Conservation (phyloP, 92 coral and sea anemone genomes). For the Phymanthus crucifer region DNA sequence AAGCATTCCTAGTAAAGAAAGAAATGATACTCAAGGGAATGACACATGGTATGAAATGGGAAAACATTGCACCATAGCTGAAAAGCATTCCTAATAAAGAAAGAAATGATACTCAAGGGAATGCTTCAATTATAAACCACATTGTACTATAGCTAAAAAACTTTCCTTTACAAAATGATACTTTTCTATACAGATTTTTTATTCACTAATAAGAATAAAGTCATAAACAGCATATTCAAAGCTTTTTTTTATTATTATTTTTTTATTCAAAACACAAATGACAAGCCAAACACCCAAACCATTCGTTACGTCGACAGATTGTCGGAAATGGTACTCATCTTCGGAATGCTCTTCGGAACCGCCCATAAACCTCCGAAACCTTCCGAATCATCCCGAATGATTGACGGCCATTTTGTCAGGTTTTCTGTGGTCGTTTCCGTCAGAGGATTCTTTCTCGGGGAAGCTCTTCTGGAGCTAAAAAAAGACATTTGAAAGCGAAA, state of each 20-base stretch:
- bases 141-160: no score
- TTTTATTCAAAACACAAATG: background rate
- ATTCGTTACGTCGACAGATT: conserved; percentile 20
- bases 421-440: conserved; percentile 38
- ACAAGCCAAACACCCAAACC: background rate
- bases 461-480: conserved; percentile 17
- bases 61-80: no score
- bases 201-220: no score
- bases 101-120: no score
- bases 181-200: no score
- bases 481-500: background rate
- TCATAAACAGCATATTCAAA: no score
- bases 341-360: conserved; percentile 33
- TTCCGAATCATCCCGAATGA: conserved; percentile 50
- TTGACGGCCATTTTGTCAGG: conserved; percentile 45
- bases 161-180: no score
- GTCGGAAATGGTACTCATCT: conserved; percentile 21
- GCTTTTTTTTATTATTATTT: no score
- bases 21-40: background rate
- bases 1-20: background rate
- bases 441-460: conserved; percentile 36
- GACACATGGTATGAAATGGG: no score
- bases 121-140: no score
- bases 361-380: conserved; percentile 40
- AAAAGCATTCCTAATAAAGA: background rate